Base-by-base conservation (phyloP, 2,888 invertebrate genomes). In the Acrocera orbiculus region DNA sequence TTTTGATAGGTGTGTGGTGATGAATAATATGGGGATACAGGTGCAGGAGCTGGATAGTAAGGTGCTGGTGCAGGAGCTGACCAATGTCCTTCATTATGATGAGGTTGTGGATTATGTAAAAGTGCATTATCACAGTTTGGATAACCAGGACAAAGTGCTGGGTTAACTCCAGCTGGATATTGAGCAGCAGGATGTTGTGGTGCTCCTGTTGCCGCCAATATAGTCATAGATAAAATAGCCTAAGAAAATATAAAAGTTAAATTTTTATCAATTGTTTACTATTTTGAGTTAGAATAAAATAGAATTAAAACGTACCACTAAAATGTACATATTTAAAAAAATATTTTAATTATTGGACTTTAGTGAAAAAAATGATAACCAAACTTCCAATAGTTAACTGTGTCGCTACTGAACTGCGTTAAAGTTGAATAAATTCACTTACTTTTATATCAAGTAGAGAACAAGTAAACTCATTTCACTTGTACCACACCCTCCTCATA, bases 111-210 rank as follows among this genome's bases (percentile, higher is more conserved):
- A 45, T 48, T 54, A 42, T 61, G 58, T 42, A 63, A 46, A 19
- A 59, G 50, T n/a, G 53, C 54, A 46, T 63, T 63, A 53, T 63
- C 64, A 52, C 65, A 65, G 52, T 60, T 55, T 42, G 65, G 65
- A 42, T 63, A 65, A 44, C 54, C 54, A 43, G 65, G 65, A 42
- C 65, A 65, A 40, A 61, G 55, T 44, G 53, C 44, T 35, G 65
- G 65, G 51, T 62, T 59, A 13, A 65, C 58, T 30, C 63, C 64
- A 42, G 64, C 64, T 37, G 63, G 63, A 49, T 57, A 64, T 36
- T 58, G 56, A 4, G 60, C 61, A 14, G 61, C 58, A 37, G 30
- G 54, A 42, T 58, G 58, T 43, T 60, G 61, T 9, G 60, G 59
- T 36, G 56, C 54, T 31, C 57, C 56, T 42, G 53, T 39, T 5